Base-by-base conservation (phyloP, 2,888 invertebrate species). In the Adelognathus sp. region DNA sequence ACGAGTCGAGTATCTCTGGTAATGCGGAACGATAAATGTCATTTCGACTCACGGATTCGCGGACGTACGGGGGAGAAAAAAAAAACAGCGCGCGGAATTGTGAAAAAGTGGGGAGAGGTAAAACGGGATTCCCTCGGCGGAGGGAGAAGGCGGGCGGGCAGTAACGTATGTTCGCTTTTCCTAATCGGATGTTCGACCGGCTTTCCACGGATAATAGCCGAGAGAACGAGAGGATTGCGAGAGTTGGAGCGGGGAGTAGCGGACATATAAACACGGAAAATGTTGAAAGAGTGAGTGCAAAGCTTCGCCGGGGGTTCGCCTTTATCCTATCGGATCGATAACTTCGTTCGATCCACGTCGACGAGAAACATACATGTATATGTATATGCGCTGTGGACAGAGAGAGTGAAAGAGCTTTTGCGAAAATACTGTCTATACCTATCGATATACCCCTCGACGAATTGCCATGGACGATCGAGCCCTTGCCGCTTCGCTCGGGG, bases 131-230 rank as follows among this genome's bases (percentile, higher is more conserved):
- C 72, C 76, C 71, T 80, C 73, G 61, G 72, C 66, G 61, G 69
- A 52, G 74, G 73, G 44, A 76, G 72, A 66, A 52, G 74, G 73
- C 44, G 72, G 72, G 24, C 50, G 79, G 85, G 85, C 86, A 85
- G 84, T 88, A 88, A 87, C 87, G 85, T 88, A 87, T 87, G 88
- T 88, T 86, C 86, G 86, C 84, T 83, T 86, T 86, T 88, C 86
- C 85, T 88, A 88, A 88, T 88, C 88, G 87, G 87, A 88, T 88
- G 86, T 88, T 88, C 85, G 86, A 87, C 83, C 84, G 83, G 87
- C 86, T 88, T 87, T 88, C 84, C 86, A 75, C 81, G 87, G 87
- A 88, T 88, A 88, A 88, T 88, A 86, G 86, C 81, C 78, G 33
- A 41, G 61, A 76, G 81, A 84, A 80, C 83, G 81, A 82, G 79